Base-by-base conservation (phyloP, 2,888 invertebrate genomes). In the Esperia sulphurella region DNA sequence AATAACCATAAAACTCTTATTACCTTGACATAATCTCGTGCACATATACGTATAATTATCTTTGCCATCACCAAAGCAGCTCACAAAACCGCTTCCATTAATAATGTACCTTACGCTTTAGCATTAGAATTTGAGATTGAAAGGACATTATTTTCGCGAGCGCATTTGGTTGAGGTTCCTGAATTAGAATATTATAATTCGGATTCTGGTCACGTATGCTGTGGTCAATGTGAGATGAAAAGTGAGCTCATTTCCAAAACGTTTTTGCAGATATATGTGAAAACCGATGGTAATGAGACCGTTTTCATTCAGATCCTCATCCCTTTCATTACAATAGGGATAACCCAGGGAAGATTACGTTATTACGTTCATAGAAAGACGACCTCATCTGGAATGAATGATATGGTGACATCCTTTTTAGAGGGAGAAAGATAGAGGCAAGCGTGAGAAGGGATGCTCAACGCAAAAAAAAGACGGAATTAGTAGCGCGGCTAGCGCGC, bases 161-260 rank as follows among this genome's bases (percentile, higher is more conserved):
- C 14, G 40, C 8, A 40, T 40, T 40, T 3, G 14, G 14, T 0
- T 14, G 9, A 21, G 6, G 12, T n/a, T 29, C n/a, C 12, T 29
- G 39, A 43, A 48, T 49, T 45, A 45, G 45, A 44, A 48, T 48
- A n/a, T 21, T 44, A 37, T 31, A 28, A 10, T 45, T 37, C 29
- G 6, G 9, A 49, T 49, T 49, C 31, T 1, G 13, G 31, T 37
- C 49, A 49, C 49, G 49, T 41, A 29, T 21, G 8, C 12, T 33
- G 42, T 38, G 49, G 49, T 49, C 45, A 45, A 42, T 45, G 41
- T 30, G 38, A 41, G 42, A 49, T 45, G 49, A 42, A 41, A 49
- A 45, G 38, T 31, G 45, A 49, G 13, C 35, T 39, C 40, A 41
- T 29, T 47, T 28, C 13, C 28, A 31, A n/a, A 21, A 39, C 42